Base-by-base conservation (phyloP, 64 coral and sea anemone genomes). In the Acropora yongei region DNA sequence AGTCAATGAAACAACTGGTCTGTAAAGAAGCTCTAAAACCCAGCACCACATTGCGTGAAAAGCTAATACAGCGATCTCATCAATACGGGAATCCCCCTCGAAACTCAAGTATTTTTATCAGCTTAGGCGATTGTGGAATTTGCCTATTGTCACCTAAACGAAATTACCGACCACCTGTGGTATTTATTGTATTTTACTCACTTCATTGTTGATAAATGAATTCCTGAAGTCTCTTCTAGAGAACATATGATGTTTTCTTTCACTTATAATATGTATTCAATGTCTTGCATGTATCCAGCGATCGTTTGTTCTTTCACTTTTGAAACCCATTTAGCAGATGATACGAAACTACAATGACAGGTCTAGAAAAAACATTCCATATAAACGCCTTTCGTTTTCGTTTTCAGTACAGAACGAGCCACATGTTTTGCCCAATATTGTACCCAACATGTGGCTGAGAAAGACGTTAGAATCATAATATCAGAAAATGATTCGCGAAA, bases 1-100 rank as follows among this genome's bases (percentile, higher is more conserved):
- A 30, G 30, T 30, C 30, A 30, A 30, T 30, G 30, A 30, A 30
- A 53, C n/a, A 16, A 2, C 57, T 83, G 60, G 68, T 16, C 60
- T 42, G 60, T 67, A 68, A 43, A 68, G 13, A 84, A 68, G 2
- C 68, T 30, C 5, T 5, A 85, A 85, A 85, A 71, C 63, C 46
- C 19, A 65, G 61, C 60, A 8, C 82, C 63, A 69, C 41, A 85
- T 85, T 41, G 14, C n/a, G 82, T 48, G 82, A 71, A 85, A 49
- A 72, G 55, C 57, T 85, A 85, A 48, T 46, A 71, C 17, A 85
- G 72, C 19, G 43, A 85, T 18, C 65, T 85, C 51, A 5, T 85
- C 30, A 72, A 49, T 71, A 43, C 63, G 82, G 82, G 82, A 85
- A 85, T 85, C 82, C 82, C 82, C 82, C 63, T 69, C 18, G 10